Percentiles rank a stretch among this genome's conserved stretches.
phyloP scores from a whole-genome alignment of 2,888 invertebrate species.

The Andrena marginata region DNA sequence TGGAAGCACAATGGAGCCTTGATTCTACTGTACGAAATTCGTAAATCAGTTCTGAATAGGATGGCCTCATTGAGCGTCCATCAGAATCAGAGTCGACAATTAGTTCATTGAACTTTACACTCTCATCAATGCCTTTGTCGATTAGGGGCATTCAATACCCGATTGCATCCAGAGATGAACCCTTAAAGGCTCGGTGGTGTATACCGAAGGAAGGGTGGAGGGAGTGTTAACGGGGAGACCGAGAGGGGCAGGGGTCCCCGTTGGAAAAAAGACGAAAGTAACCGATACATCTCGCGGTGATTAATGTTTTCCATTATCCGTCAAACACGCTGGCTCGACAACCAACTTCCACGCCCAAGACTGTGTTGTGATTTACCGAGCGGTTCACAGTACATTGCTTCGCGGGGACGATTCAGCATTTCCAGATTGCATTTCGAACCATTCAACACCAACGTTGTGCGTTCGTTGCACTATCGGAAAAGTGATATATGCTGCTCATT shows the following conservation, averaged over 20 bases:
- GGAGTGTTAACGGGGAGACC: not conserved
- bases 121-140: not conserved
- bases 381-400: constrained; percentile 72
- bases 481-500: constrained; percentile 72
- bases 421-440: constrained; percentile 71
- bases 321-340: constrained; percentile 60
- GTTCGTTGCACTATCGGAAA: constrained; percentile 70
- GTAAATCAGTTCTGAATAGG: no score
- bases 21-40: no score
- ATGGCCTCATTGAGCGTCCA: no score
- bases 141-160: not conserved
- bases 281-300: constrained; percentile 45
- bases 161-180: not conserved
- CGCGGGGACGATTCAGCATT: constrained; percentile 70
- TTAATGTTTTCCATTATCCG: constrained; percentile 64
- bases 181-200: no score
- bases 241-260: not conserved
- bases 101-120: no score
- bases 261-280: constrained; percentile 9
- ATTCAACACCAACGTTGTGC: constrained; percentile 68
- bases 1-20: no score
- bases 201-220: no score
- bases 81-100: no score
- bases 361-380: constrained; percentile 70
- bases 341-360: constrained; percentile 65